Conservation (phyloP, 1,140 invertebrate species). For the Drosophila hydei region DNA sequence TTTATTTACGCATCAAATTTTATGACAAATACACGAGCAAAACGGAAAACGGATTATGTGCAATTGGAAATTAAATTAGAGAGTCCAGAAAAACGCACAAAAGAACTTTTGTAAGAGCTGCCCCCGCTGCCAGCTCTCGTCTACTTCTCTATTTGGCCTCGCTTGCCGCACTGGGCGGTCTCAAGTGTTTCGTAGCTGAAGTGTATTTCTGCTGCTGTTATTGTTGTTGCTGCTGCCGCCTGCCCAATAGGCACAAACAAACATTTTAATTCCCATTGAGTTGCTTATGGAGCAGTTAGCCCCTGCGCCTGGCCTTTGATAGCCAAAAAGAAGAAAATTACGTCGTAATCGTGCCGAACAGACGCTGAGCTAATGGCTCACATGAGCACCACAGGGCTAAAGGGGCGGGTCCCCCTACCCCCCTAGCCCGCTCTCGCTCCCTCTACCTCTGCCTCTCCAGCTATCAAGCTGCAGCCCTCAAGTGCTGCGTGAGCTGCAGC, state of each 20-base stretch:
- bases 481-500: slow-evolving; percentile 46
- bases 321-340: slow-evolving; percentile 51
- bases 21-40: slow-evolving; percentile 69
- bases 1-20: slow-evolving; percentile 79
- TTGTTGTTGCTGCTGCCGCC: slow-evolving; percentile 30
- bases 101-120: slow-evolving; percentile 12
- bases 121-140: neutral
- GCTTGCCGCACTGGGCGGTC: slow-evolving; percentile 26
- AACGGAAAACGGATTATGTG: slow-evolving; percentile 74
- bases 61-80: slow-evolving; percentile 81
- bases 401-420: neutral
- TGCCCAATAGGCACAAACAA: slow-evolving; percentile 52
- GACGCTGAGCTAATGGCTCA: slow-evolving; percentile 47
- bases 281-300: slow-evolving; percentile 54
- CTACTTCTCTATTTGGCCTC: neutral
- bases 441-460: neutral
- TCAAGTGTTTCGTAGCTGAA: slow-evolving; percentile 33
- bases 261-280: slow-evolving; percentile 80
- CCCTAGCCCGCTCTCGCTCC: neutral
- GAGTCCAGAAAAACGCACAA: slow-evolving; percentile 37
- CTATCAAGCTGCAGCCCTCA: slow-evolving; percentile 57
- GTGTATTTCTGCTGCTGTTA: slow-evolving; percentile 12
- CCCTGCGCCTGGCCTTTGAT: neutral
- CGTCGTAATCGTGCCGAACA: slow-evolving; percentile 73
- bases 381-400: slow-evolving; percentile 3